Evolutionary conservation across 2,113 vertebrate genomes (phyloP), one percentile per base, ranked within the genome.

Genomic region (Ibidorhyncha struthersii): DNA sequence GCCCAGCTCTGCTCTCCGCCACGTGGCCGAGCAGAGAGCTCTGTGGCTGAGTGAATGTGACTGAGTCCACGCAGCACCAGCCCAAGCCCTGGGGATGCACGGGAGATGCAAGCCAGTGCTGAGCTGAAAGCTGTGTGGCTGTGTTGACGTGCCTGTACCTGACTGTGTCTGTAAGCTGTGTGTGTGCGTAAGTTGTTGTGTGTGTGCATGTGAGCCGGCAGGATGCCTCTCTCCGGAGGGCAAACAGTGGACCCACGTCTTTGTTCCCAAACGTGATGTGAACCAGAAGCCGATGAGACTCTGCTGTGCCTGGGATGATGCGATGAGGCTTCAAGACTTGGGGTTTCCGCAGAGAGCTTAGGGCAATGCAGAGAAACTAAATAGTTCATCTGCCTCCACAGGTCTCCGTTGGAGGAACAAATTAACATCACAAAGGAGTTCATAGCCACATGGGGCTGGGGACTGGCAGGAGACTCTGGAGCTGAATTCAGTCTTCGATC

Each of bases 101-200:
- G 40, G 87, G 71, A 79, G 76, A 26, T 4, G 38, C 30, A 25
- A 40, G 36, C 40, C 62, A 47, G 50, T 0, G 0, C 21, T 62
- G 91, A 76, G 82, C 83, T 38, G 86, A 56, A 14, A 62, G 82
- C 67, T 32, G 72, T 1, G 47, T 53, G 81, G 59, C 65, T 40
- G 15, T 59, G 59, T 73, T 8, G 14, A 83, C 6, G 55, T 89
- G 94, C 82, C 96, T 94, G 92, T 87, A 40, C 59, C 90, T 61
- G 78, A 29, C 91, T 13, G 27, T 73, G 74, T 93, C 82, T 56
- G 70, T 94, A 53, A 82, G 85, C 29, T 69, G 10, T 58, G 87
- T 79, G 86, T 73, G 67, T 65, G 91, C 34, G 4, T 65, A 69
- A 58, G 45, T 63, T 6, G 8, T 47, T 22, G 45, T 89, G 72